Evolutionary conservation across 1,140 invertebrate species (phyloP).

Genomic region (Liolophura sinensis): DNA sequence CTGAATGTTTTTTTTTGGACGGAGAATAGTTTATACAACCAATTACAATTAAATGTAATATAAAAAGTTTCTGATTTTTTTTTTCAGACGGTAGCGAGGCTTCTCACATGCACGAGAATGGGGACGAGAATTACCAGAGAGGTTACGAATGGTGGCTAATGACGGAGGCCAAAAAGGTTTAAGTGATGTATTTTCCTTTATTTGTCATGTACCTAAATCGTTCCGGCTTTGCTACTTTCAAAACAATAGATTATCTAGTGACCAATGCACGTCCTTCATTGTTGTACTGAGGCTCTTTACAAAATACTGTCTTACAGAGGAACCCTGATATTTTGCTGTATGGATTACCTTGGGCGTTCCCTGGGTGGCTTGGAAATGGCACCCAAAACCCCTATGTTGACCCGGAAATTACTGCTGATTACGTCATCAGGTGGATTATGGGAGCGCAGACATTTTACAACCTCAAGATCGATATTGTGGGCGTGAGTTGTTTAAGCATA

Average conservation of each 20-base stretch:
- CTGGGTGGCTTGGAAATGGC: conserved; percentile 30
- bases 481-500: conserved; percentile 21
- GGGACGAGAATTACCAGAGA: conserved; percentile 33
- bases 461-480: conserved; percentile 30
- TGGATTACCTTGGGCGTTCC: conserved; percentile 37
- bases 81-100: conserved; percentile 26
- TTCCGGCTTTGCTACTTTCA: not conserved
- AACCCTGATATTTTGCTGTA: conserved; percentile 34
- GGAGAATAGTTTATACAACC: too few relatives aligned
- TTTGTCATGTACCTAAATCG: not conserved
- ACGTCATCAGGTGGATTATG: conserved; percentile 30
- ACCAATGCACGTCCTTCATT: not conserved
- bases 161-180: conserved; percentile 34
- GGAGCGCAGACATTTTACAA: conserved; percentile 27
- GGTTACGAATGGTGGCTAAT: conserved; percentile 42
- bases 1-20: too few relatives aligned
- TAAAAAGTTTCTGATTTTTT: not conserved
- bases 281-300: not conserved
- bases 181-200: not conserved
- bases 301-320: conserved; percentile 20
- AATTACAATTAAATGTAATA: not conserved
- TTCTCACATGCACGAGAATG: conserved; percentile 35
- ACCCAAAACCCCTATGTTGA: conserved; percentile 22
- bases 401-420: conserved; percentile 21
- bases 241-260: not conserved